Evolutionary conservation across 2,797 vertebrate genomes (phyloP).

Genomic region (Macroramphosus scolopax): DNA sequence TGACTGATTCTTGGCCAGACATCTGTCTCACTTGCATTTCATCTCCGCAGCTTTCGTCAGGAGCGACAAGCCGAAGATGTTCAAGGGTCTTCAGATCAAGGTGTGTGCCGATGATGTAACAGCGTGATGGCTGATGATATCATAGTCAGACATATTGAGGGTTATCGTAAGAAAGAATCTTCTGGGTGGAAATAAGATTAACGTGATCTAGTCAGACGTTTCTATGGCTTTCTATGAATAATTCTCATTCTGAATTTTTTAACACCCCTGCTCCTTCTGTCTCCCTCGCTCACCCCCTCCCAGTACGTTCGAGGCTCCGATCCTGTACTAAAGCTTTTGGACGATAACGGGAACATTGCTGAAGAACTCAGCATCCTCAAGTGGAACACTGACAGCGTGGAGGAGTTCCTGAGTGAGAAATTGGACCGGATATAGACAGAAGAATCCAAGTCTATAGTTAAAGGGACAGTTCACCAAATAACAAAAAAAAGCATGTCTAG

Average conservation of each 20-base stretch:
- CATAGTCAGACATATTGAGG: no score
- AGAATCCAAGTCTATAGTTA: constrained; percentile 4
- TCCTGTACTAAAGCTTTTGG: constrained; percentile 97
- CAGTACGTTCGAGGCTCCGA: constrained; percentile 98
- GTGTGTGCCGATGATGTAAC: no score
- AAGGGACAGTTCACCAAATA: constrained; percentile 15
- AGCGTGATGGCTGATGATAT: no score
- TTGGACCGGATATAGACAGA: constrained; percentile 86
- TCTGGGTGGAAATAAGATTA: not conserved
- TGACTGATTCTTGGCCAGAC: constrained; percentile 13
- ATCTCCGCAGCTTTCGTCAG: constrained; percentile 91
- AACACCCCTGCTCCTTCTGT: constrained; percentile 10
- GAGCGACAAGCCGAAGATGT: constrained; percentile 97
- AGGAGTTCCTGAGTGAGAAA: constrained; percentile 97
- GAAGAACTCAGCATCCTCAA: constrained; percentile 99
- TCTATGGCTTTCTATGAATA: constrained; percentile 12
- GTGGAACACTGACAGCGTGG: constrained; percentile 99
- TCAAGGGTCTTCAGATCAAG: constrained; percentile 98
- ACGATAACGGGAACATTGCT: constrained; percentile 96
- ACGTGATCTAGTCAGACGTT: no score
- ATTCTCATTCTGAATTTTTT: constrained; percentile 11
- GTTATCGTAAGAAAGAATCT: no score
- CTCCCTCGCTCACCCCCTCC: constrained; percentile 1
- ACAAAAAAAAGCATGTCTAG: not conserved
- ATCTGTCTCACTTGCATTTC: constrained; percentile 16